Evolutionary conservation across 2,113 vertebrate genomes (phyloP).

Genomic region (Pholis gunnellus): DNA sequence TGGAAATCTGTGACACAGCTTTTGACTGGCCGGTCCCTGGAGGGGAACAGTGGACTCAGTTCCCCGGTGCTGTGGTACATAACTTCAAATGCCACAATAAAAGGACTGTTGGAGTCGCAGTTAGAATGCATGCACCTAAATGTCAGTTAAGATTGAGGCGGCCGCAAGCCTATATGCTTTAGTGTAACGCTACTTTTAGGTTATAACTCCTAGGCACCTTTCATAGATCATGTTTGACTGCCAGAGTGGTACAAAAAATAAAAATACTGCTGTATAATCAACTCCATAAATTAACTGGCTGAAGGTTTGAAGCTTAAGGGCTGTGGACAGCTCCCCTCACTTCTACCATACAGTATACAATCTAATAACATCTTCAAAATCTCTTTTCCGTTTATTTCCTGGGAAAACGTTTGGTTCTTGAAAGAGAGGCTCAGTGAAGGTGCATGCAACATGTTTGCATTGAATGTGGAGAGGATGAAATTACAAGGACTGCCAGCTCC

Average conservation of each 20-base stretch:
- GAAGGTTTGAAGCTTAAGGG: constrained; percentile 61
- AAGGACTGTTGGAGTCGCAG: constrained; percentile 24
- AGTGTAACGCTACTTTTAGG: constrained; percentile 49
- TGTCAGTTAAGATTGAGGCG: constrained; percentile 53
- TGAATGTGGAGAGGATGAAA: constrained; percentile 79
- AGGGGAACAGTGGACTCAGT: constrained; percentile 35
- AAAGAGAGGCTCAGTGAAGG: constrained; percentile 55
- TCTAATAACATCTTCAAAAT: constrained; percentile 56
- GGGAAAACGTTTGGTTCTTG: constrained; percentile 59
- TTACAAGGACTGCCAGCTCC: constrained; percentile 77
- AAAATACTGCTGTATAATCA: constrained; percentile 67
- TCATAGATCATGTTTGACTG: constrained; percentile 68
- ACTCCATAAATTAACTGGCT: constrained; percentile 72
- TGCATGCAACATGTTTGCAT: constrained; percentile 72
- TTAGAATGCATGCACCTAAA: constrained; percentile 56
- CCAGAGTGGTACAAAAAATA: constrained; percentile 36
- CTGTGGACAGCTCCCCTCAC: constrained; percentile 45
- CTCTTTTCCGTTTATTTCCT: constrained; percentile 39
- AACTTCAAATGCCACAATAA: constrained; percentile 53
- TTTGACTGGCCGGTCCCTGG: constrained; percentile 45
- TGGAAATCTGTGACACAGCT: constrained; percentile 64
- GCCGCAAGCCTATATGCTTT: constrained; percentile 37
- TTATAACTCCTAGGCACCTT: constrained; percentile 56
- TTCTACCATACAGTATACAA: constrained; percentile 37
- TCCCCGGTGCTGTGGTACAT: constrained; percentile 16